Base-by-base conservation (phyloP, 2,113 vertebrate species). In the Corythornis cristatus region DNA sequence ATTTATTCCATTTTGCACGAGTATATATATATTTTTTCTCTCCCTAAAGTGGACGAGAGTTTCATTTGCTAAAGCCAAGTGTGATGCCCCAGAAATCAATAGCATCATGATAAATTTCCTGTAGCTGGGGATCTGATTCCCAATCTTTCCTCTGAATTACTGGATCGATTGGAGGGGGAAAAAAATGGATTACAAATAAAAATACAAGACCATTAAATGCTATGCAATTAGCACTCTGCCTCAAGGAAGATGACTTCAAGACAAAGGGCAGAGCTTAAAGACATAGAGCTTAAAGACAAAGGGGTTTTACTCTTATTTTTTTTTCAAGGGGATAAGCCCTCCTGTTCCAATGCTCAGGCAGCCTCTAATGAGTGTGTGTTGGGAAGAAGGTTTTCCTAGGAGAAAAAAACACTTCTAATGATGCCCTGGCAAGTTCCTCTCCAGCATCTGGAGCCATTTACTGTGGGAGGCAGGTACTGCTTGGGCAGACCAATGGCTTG, bases 171-270 rank as follows among this genome's bases (percentile, higher is more conserved):
- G 6, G 37, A 48, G 67, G 75, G 75, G 75, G 57, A 8, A 74
- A 74, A 74, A 93, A 93, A 91, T 60, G 31, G 78, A 92, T 96
- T 85, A 46, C 91, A 92, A 92, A 93, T 93, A 89, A 86, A 96
- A 95, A 94, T 83, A 93, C 67, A 73, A 73, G 81, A 70, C 87
- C 87, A 91, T 93, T 91, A 91, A 94, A 90, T 77, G 75, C 51
- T 66, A 40, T 11, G 65, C 81, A 92, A 85, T 94, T 93, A 95
- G 79, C 71, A 50, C 31, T 35, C 15, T 76, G 43, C 77, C 78
- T 92, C 54, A 13, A 78, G 85, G 84, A 70, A 80, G 66, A 79
- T 16, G 9, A 51, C 37, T 78, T 54, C 45, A 66, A 85, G 73
- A 48, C 25, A 46, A 94, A 89, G 18, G 54, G 43, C 31, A 57